Base-by-base conservation (phyloP, 1,140 invertebrate species). In the Varroa destructor region DNA sequence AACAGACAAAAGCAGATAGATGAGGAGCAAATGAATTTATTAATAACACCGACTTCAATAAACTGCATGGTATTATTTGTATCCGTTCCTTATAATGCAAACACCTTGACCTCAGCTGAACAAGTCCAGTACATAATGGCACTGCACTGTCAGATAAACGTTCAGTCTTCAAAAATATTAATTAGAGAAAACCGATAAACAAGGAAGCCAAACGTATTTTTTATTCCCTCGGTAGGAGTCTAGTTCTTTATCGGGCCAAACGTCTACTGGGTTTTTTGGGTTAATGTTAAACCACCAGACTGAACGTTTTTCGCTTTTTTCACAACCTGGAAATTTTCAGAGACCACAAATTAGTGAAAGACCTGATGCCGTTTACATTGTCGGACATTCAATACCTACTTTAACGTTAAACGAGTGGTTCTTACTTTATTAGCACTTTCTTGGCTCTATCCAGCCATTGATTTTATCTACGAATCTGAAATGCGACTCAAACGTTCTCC, bases 201-300 rank as follows among this genome's bases (percentile, higher is more conserved):
- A 67, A 1, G 61, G 10, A 46, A 67, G 61, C 61, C 61, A 67
- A 8, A 67, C 46, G 8, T 67, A 43, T 46, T 36, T 67, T 37
- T 40, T 67, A 37, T 67, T 14, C 1, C 40, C 40, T 1, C 61
- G 61, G 36, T 67, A 46, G 61, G 40, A 67, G 40, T 67, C 61
- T 5, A 67, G 12, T 67, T 67, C 61, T 37, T 37, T 37, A 43
- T 67, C 61, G 12, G 40, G 40, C 61, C 61, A 67, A 8, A 46
- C 61, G 37, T 40, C 46, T 51, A 8, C 46, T 12, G 61, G 61
- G 46, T 25, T 3, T 37, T 67, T 67, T 37, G 14, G 12, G 40
- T 12, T 14, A 8, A 43, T 40, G 46, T 37, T 67, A 37, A 67
- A 67, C 61, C 61, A 67, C 61, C 61, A 67, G 37, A 67, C 61